Percentiles rank a stretch among this genome's conserved stretches.
Conservation (phyloP, 1,140 invertebrate genomes). For the Daktulosphaira vitifoliae region DNA sequence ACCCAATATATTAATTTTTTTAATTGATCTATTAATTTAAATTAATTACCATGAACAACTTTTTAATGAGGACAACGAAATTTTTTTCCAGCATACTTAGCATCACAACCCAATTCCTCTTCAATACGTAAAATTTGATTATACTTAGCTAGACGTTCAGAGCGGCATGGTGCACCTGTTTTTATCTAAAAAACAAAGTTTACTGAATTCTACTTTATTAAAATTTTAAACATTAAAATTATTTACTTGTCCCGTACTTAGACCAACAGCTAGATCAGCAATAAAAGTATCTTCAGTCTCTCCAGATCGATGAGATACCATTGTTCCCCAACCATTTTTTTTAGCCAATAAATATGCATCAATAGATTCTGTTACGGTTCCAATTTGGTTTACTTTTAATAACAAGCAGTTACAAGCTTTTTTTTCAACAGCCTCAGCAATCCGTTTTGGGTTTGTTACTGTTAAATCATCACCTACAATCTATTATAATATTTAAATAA, state of each 20-base stretch:
- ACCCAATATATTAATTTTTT: no score
- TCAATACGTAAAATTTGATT: conserved; percentile 98
- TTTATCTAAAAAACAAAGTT: conserved; percentile 71
- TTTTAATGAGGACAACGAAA: conserved; percentile 67
- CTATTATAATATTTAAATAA: conserved; percentile 43
- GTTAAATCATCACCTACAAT: conserved; percentile 96
- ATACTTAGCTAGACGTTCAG: conserved; percentile 96
- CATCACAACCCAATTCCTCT: conserved; percentile 83
- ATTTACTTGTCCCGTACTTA: conserved; percentile 87
- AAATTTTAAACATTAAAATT: no score
- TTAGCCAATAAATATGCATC: conserved; percentile 88
- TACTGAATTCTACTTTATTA: no score
- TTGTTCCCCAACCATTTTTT: conserved; percentile 91
- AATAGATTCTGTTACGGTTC: conserved; percentile 93
- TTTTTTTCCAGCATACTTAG: conserved; percentile 88
- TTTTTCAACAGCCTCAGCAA: conserved; percentile 91
- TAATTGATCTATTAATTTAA: no score
- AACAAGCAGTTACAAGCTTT: conserved; percentile 95
- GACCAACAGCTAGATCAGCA: conserved; percentile 92
- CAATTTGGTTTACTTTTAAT: conserved; percentile 98
- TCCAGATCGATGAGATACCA: conserved; percentile 95
- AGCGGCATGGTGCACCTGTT: conserved; percentile 96
- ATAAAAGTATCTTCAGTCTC: conserved; percentile 99
- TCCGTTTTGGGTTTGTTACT: conserved; percentile 86
- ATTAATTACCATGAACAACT: no score